A percentile compares a stretch with the other conserved stretches of the same genome.
These are phyloP conservation scores for Phenganax subtilis DNA, from an alignment of 92 coral and sea anemone genomes.

Conservation along the genomic window DNA sequence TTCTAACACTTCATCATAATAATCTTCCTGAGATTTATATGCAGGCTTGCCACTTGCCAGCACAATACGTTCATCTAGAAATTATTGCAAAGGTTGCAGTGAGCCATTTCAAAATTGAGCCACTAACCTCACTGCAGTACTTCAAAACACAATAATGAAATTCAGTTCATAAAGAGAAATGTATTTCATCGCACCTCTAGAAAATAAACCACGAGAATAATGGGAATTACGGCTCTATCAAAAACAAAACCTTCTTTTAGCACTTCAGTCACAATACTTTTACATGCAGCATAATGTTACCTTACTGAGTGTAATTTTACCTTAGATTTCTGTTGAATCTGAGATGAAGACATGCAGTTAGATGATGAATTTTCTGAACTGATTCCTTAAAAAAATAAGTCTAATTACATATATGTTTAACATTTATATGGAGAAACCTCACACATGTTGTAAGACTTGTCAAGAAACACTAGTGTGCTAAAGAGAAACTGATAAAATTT, in stretches of 20 bases:
- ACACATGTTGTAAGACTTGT: background rate
- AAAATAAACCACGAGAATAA: constrained; percentile 1
- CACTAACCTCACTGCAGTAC: background rate
- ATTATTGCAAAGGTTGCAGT: background rate
- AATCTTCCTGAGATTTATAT: constrained; percentile 85
- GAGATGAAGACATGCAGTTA: constrained; percentile 56
- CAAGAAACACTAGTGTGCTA: background rate
- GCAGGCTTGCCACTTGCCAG: constrained; percentile 73
- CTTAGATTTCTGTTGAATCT: background rate
- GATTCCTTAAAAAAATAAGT: constrained; percentile 48
- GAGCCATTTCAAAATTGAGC: background rate
- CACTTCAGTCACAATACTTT: background rate
- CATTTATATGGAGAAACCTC: background rate
- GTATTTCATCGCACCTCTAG: background rate
- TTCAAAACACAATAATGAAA: background rate
- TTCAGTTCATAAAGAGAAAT: background rate
- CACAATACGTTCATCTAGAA: constrained; percentile 27
- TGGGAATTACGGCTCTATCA: background rate
- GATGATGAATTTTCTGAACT: constrained; percentile 77
- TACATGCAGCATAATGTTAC: background rate
- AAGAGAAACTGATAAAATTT: background rate
- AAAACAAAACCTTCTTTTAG: background rate
- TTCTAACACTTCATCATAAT: constrained; percentile 91
- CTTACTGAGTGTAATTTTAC: background rate
- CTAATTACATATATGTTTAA: background rate